Base-by-base conservation (phyloP, 1,140 invertebrate species). In the Drosophila kohkoa region DNA sequence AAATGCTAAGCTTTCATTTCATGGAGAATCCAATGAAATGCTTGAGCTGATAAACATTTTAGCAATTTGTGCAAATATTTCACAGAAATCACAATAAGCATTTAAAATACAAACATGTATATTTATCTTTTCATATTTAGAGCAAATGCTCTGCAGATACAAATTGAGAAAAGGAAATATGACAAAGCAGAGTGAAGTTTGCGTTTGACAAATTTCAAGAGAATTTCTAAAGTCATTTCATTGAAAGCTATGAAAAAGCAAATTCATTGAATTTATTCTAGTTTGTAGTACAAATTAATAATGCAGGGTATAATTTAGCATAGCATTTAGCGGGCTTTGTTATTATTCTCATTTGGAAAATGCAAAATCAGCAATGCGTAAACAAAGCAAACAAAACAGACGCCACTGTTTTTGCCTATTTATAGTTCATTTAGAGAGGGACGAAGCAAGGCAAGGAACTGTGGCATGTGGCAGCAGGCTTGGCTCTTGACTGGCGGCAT, bases 381-480 rank as follows among this genome's bases (percentile, higher is more conserved):
- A 70, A 25, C 65, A 75, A 60, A 55, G 66, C 35, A 75, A 79
- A 76, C 35, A 70, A 67, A 25, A 63, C 63, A 60, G 64, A 55
- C 32, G 63, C 52, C 58, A 46, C 55, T 59, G 28, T 57, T 62
- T 25, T 55, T 57, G 25, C 63, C 55, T 70, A 72, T 83, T 88
- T 88, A 68, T 73, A 87, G 82, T 87, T 86, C 68, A 79, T 82
- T 87, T 86, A 57, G 52, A 59, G 30, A 35, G 28, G 43, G 7
- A 25, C 20, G 20, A 25, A 25, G 20, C 20, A 25, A 32, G 6
- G 7, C 25, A 6, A 32, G 25, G 2, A 35, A 32, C 13, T 15
- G 25, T 32, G 45, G 60, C 38, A 38, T 28, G 58, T 11, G 38
- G 32, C 13, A 38, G 8, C 5, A 10, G 52, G 32, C 30, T 20